Conservation (phyloP, 2,888 invertebrate species). For the Lasioglossum vierecki region DNA sequence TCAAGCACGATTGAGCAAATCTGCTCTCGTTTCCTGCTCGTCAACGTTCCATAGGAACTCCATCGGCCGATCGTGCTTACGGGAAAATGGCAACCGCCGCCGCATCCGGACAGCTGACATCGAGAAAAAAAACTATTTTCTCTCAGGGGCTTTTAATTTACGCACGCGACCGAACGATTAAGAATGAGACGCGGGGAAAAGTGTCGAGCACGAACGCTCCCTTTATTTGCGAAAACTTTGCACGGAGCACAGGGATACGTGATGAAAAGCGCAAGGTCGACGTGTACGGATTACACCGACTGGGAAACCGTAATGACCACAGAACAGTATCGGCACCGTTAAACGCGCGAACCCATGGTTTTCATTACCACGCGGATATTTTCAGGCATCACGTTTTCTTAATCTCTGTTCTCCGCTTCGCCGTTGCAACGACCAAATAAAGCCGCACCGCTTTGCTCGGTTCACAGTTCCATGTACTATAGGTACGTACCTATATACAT, state of each 20-base stretch:
- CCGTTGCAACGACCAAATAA: slow-evolving; percentile 1
- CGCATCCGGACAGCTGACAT: not conserved
- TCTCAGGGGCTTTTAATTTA: not conserved
- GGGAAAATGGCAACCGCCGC: not conserved
- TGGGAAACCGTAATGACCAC: slow-evolving; percentile 44
- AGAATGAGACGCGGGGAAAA: not conserved
- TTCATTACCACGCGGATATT: slow-evolving; percentile 44
- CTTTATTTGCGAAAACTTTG: slow-evolving; percentile 24
- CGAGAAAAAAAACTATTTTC: not conserved
- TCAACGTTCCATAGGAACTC: slow-evolving; percentile 15
- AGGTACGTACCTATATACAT: not conserved
- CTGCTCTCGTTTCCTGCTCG: slow-evolving; percentile 10
- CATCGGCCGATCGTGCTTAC: not conserved
- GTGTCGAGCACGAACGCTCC: not conserved
- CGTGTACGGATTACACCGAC: slow-evolving; percentile 26
- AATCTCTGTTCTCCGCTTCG: slow-evolving; percentile 38
- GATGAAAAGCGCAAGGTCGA: slow-evolving; percentile 53
- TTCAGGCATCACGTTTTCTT: slow-evolving; percentile 59
- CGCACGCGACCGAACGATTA: slow-evolving; percentile 9
- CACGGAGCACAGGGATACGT: slow-evolving; percentile 52
- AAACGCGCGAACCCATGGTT: slow-evolving; percentile 36
- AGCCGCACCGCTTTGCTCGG: not conserved
- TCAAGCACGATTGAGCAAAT: slow-evolving; percentile 35
- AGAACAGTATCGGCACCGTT: slow-evolving; percentile 29
- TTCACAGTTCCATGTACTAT: not conserved